Evolutionary conservation across 2,113 vertebrate genomes (phyloP).

Genomic region (Sinocyclocheilus anshuiensis): DNA sequence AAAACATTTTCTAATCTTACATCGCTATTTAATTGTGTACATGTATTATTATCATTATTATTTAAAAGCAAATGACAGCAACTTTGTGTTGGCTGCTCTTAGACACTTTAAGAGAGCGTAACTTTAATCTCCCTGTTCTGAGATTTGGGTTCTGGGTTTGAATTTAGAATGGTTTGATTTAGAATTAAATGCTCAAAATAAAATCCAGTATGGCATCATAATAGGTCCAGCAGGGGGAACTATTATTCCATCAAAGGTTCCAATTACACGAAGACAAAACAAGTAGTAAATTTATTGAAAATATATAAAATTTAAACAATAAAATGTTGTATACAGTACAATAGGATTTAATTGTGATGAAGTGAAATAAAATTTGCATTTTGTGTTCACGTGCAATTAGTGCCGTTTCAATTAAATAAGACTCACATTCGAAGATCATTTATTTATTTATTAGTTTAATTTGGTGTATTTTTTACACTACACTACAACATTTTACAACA

Average conservation of each 20-base stretch:
- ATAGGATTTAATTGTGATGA: not conserved
- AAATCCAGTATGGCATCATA: not conserved
- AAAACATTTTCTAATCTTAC: not conserved
- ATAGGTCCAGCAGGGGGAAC: not conserved
- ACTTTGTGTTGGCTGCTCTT: not conserved
- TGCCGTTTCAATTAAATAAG: not conserved
- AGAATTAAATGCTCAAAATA: not conserved
- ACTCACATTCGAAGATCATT: not conserved
- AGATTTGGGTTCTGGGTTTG: not conserved
- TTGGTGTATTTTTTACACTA: not conserved
- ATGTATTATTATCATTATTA: not conserved
- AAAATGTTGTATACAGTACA: not conserved
- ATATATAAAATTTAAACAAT: not conserved
- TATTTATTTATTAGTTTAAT: not conserved
- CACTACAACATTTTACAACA: not conserved
- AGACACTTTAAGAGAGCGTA: not conserved
- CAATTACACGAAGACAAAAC: not conserved
- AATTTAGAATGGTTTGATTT: not conserved
- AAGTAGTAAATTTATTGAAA: not conserved
- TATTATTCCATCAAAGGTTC: not conserved
- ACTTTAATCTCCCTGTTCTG: not conserved
- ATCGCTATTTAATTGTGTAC: not conserved
- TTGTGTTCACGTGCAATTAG: not conserved
- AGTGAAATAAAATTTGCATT: not conserved
- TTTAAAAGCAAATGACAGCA: not conserved